Evolutionary conservation across 2,113 vertebrate genomes (phyloP).

Genomic region (Macheiramphus alcinus): DNA sequence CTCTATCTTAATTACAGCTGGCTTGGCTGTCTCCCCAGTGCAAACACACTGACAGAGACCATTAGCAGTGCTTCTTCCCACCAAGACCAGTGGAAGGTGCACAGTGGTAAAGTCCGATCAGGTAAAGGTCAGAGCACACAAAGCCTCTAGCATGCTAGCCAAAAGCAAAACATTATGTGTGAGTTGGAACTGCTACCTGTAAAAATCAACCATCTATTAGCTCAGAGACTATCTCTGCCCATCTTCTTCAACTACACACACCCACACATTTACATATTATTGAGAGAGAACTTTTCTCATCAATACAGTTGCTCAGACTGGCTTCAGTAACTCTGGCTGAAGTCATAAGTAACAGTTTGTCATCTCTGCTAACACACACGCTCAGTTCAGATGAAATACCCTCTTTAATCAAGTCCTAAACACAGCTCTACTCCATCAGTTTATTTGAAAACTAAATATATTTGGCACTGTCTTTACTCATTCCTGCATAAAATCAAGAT

Average conservation of each 20-base stretch:
- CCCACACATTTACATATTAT: neutral
- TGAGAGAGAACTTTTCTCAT: neutral
- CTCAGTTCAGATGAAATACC: neutral
- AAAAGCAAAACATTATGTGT: neutral
- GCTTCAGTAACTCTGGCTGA: neutral
- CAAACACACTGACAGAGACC: neutral
- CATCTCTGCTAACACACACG: neutral
- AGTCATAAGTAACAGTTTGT: neutral
- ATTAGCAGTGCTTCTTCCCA: neutral
- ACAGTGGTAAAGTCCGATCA: neutral
- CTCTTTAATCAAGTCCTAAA: neutral
- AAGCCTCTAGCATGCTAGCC: neutral
- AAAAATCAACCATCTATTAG: neutral
- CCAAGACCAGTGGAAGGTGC: neutral
- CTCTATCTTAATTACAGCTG: neutral
- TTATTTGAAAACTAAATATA: neutral
- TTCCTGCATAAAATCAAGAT: neutral
- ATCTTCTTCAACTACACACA: neutral
- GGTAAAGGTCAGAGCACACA: neutral
- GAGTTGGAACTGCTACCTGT: neutral
- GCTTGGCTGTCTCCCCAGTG: neutral
- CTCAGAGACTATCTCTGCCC: neutral
- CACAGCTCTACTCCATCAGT: neutral
- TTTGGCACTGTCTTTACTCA: neutral
- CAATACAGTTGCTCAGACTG: neutral